These are phyloP conservation scores for Adelphocoris suturalis DNA, from an alignment of 2,888 invertebrate species.

Conservation along the genomic window DNA sequence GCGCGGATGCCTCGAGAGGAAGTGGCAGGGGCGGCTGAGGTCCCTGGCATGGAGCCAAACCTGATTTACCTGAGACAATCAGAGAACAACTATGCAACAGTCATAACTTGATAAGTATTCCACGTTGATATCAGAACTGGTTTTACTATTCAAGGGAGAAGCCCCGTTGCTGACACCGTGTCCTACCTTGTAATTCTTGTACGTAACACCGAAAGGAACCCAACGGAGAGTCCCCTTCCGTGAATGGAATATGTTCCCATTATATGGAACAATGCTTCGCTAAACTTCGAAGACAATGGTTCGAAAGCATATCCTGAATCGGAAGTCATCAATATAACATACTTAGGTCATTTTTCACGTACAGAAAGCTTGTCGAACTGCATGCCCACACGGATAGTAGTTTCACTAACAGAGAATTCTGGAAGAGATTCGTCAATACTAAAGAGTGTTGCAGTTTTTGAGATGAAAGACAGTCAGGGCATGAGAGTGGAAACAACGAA, in stretches of 20 bases:
- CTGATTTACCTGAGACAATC: not conserved
- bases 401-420: not conserved
- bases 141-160: slow-evolving; percentile 30
- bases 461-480: not conserved
- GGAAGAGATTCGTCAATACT: not conserved
- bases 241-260: slow-evolving; percentile 57
- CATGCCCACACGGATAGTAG: not conserved
- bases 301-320: slow-evolving; percentile 23
- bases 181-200: slow-evolving; percentile 38
- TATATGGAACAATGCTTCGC: slow-evolving; percentile 33
- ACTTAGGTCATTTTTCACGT: not conserved
- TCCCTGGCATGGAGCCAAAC: not conserved
- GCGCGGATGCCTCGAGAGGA: not conserved
- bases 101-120: slow-evolving; percentile 40
- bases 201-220: slow-evolving; percentile 24
- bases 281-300: slow-evolving; percentile 31
- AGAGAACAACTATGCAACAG: not conserved
- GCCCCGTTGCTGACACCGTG: slow-evolving; percentile 3
- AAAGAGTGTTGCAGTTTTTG: not conserved
- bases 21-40: not conserved
- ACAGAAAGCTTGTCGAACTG: not conserved
- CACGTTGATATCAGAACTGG: slow-evolving; percentile 5
- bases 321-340: not conserved
- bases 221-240: slow-evolving; percentile 44
- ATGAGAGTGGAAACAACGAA: not conserved